A percentile compares a stretch with the other conserved stretches of the same genome.
These are phyloP conservation scores for Tichodroma muraria DNA, from an alignment of 2,113 vertebrate species.

Conservation along the genomic window DNA sequence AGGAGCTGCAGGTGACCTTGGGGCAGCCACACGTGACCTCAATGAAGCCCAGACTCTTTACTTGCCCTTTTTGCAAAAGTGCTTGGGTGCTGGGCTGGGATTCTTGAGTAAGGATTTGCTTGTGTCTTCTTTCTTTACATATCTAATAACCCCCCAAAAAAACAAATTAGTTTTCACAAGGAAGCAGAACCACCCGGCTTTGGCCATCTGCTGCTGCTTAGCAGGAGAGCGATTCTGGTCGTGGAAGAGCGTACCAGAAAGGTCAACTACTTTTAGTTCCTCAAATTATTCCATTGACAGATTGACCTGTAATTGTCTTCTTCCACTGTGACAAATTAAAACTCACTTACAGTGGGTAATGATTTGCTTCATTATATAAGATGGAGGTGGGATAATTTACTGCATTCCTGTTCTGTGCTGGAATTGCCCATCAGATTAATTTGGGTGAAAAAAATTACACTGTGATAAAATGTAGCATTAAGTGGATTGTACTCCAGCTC, in stretches of 20 bases:
- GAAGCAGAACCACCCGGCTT: neutral
- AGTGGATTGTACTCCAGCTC: neutral
- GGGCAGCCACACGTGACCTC: fast-evolving
- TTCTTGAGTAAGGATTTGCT: neutral
- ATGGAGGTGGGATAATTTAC: neutral
- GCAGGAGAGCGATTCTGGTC: neutral
- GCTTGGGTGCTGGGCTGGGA: neutral
- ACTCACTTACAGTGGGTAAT: neutral
- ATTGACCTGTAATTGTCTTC: constrained; percentile 31
- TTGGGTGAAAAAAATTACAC: neutral
- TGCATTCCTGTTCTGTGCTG: neutral
- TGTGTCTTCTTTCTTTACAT: neutral
- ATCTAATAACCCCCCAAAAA: neutral
- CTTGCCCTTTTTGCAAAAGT: neutral
- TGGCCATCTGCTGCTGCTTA: constrained; percentile 39
- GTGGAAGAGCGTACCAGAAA: neutral
- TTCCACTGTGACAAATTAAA: constrained; percentile 30
- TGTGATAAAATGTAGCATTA: neutral
- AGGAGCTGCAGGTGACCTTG: neutral
- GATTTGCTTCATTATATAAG: constrained; percentile 11
- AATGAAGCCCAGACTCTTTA: fast-evolving
- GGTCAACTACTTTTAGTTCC: constrained; percentile 4
- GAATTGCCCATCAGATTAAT: neutral
- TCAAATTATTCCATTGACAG: constrained; percentile 1
- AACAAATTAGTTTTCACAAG: neutral